Base-by-base conservation (phyloP, 2,113 vertebrate species). In the Mastomys coucha region DNA sequence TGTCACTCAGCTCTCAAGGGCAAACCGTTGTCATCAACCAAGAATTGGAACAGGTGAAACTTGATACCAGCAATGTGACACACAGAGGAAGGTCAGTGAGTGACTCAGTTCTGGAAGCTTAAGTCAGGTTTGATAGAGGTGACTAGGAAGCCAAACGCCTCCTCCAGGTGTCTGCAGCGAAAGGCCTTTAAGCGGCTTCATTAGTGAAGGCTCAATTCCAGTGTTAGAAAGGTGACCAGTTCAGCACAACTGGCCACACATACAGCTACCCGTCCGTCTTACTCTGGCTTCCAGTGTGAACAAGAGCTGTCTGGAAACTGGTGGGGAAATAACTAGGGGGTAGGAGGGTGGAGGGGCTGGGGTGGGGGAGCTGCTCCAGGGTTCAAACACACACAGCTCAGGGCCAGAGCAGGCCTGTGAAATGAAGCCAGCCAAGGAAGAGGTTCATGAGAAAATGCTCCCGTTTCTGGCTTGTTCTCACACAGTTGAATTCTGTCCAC, bases 31-130 rank as follows among this genome's bases (percentile, higher is more conserved):
- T 96, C 97, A 95, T 96, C 93, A 19, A 84, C 58, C 85, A 97
- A 98, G 88, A 97, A 96, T 92, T 94, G 85, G 95, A 90, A 95
- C 97, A 97, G 96, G 95, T 98, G 97, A 78, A 94, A 95, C 70
- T 49, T 73, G 87, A 84, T 19, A 31, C 22, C 7, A 72, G 90
- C 84, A 96, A 97, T 51, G 73, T 91, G 93, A 97, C 75, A 90
- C 77, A 39, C 5, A 19, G 60, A 93, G 77, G 86, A 96, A 97
- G 92, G 88, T 91, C 67, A 42, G 58, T 1, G 58, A 53, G 86
- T 93, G 95, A 94, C 80, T 97, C 96, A 94, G 86, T 36, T 9
- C 49, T 95, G 91, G 94, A 69, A 78, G 72, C 73, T 69, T 58
- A 39, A 82, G 49, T 92, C 49, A 70, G 88, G 81, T 87, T 76